phyloP scores from a whole-genome alignment of 1,140 invertebrate genomes.

The Vanessa atalanta region DNA sequence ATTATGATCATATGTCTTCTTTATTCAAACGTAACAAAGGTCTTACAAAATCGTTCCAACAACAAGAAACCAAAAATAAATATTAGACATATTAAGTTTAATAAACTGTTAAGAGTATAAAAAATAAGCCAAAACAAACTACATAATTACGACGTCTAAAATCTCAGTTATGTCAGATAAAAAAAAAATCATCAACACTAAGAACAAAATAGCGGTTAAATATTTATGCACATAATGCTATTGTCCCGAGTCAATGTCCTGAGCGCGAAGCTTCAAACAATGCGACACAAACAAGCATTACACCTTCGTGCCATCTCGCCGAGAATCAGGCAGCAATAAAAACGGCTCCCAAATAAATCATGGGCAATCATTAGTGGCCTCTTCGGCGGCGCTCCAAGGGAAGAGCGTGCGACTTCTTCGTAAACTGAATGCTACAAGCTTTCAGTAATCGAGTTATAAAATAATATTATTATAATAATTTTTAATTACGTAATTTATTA shows the following conservation, averaged over 20 bases:
- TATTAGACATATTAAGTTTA: no score
- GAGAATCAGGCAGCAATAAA: conserved; percentile 44
- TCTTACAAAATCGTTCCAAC: no score
- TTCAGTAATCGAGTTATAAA: not conserved
- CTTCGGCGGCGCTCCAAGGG: conserved; percentile 21
- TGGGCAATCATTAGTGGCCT: conserved; percentile 49
- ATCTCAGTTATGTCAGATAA: not conserved
- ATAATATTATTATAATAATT: no score
- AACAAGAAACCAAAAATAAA: no score
- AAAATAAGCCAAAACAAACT: not conserved
- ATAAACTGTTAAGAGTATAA: no score
- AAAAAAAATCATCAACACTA: not conserved
- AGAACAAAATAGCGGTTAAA: not conserved
- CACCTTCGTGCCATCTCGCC: conserved; percentile 42
- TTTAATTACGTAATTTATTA: no score
- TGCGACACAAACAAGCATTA: conserved; percentile 32
- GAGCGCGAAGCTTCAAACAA: conserved; percentile 11
- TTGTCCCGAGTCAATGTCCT: conserved; percentile 30
- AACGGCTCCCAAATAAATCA: conserved; percentile 51
- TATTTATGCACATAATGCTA: conserved; percentile 20
- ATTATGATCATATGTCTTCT: no score
- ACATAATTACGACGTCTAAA: not conserved
- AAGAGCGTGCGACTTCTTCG: not conserved
- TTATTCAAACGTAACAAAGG: no score
- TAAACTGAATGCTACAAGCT: not conserved